A percentile compares a stretch with the other conserved stretches of the same genome.
phyloP scores from a whole-genome alignment of 2,888 invertebrate species.

The Escarpia spicata region DNA sequence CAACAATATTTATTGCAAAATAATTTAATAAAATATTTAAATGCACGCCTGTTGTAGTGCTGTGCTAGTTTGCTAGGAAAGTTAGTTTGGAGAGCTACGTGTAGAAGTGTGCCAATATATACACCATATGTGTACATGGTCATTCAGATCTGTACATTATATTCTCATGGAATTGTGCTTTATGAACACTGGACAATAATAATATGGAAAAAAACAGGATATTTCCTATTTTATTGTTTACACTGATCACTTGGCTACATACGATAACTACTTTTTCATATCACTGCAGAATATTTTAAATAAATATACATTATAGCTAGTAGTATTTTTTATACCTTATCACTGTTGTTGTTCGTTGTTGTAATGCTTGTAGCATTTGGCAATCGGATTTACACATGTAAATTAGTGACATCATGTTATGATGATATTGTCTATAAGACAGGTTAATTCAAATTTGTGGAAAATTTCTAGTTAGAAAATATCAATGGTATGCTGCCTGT shows the following conservation, averaged over 20 bases:
- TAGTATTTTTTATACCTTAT: not conserved
- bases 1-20: not conserved
- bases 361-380: not conserved
- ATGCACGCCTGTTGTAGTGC: not conserved
- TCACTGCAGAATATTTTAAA: not conserved
- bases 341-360: not conserved
- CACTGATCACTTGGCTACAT: not conserved
- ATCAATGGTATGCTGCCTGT: not conserved
- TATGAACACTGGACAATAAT: not conserved
- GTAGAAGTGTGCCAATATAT: not conserved
- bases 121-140: not conserved
- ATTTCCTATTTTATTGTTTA: not conserved
- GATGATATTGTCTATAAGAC: not conserved
- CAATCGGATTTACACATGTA: not conserved
- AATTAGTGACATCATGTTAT: no score
- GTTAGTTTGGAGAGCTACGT: not conserved
- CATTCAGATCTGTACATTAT: not conserved
- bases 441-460: no score
- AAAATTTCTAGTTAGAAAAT: not conserved
- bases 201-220: not conserved
- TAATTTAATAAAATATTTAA: slow-evolving; percentile 16
- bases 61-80: not conserved
- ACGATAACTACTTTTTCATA: not conserved
- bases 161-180: not conserved
- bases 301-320: not conserved